Percentiles rank a stretch among this genome's conserved stretches.
phyloP scores from a whole-genome alignment of 2,888 invertebrate genomes.

The Nemoura dubitans region DNA sequence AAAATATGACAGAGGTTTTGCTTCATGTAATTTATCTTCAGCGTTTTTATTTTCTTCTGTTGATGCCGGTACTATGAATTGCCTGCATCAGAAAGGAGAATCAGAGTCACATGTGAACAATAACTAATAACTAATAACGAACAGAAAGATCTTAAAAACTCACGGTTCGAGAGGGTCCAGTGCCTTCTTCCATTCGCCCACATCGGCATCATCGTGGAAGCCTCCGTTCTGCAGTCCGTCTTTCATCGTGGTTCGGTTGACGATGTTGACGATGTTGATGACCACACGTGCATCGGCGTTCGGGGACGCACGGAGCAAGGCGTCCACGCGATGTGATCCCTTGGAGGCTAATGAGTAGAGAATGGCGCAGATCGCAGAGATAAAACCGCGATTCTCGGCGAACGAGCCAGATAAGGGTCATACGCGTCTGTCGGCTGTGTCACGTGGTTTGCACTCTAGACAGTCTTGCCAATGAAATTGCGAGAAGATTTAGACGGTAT shows the following conservation, averaged over 20 bases:
- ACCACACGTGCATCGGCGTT: neutral
- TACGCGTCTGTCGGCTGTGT: no score
- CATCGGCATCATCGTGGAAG: neutral
- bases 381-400: no score
- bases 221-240: neutral
- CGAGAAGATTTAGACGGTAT: no score
- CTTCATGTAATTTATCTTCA: neutral
- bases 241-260: neutral
- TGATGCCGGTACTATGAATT: neutral
- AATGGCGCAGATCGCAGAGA: no score
- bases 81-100: neutral
- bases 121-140: no score
- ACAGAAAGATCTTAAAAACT: no score
- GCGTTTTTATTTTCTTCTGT: neutral
- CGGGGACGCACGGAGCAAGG: neutral
- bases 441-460: no score
- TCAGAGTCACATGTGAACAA: no score
- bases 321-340: neutral
- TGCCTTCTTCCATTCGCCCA: neutral
- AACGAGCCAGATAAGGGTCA: no score
- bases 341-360: no score
- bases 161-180: neutral
- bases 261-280: no score
- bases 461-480: no score
- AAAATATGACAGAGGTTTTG: neutral